Percentiles rank a stretch among this genome's conserved stretches.
Conservation (phyloP, 2,797 vertebrate species). For the Hipposideros larvatus region DNA sequence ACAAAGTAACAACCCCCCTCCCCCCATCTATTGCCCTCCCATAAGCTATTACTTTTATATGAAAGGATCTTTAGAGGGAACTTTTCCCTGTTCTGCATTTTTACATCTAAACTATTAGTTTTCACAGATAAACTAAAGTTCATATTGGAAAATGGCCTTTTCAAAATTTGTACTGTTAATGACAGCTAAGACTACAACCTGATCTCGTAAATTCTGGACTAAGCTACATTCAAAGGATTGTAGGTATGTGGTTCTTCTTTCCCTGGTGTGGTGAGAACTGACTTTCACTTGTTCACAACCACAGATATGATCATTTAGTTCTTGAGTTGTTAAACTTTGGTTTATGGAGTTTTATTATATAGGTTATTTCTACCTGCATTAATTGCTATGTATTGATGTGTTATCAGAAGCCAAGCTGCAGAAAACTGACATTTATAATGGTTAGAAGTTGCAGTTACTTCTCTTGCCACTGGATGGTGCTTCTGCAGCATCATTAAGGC, state of each 20-base stretch:
- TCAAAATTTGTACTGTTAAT: constrained; percentile 4
- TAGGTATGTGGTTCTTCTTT: constrained; percentile 20
- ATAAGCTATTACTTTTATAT: neutral
- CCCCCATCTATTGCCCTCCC: too few species aligned
- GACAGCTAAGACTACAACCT: neutral
- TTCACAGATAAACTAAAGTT: neutral
- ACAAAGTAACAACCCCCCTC: too few species aligned
- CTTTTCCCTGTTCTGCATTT: neutral
- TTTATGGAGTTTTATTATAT: constrained; percentile 19
- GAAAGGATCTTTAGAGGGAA: constrained; percentile 28
- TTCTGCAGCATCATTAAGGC: constrained; percentile 45
- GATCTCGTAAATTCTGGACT: neutral
- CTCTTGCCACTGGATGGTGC: constrained; percentile 74
- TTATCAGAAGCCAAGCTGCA: constrained; percentile 18
- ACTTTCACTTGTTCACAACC: constrained; percentile 46
- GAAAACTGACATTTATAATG: neutral
- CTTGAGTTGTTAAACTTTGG: constrained; percentile 38
- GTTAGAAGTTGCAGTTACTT: constrained; percentile 52
- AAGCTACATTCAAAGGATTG: neutral
- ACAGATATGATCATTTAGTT: constrained; percentile 19
- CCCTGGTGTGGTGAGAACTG: constrained; percentile 6
- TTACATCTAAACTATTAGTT: too few species aligned
- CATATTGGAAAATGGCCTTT: neutral
- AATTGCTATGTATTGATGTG: neutral
- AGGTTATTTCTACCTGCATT: constrained; percentile 20